Evolutionary conservation across 2,888 invertebrate species (phyloP), one percentile per base, ranked within the genome.

Genomic region (Cerceris rybyensis): DNA sequence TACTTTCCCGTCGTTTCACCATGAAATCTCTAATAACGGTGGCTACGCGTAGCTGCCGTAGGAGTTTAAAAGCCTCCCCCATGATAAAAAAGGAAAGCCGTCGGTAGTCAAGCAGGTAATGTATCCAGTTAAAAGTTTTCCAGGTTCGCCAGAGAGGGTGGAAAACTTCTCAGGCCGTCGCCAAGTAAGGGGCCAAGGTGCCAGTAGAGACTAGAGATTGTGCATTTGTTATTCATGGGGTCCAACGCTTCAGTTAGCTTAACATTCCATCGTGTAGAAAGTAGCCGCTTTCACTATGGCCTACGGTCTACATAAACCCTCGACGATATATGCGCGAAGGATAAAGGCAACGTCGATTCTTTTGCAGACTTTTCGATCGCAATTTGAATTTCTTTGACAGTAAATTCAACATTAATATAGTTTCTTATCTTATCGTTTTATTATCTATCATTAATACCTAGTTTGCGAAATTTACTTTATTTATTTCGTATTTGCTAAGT

Each of bases 61-160:
- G 80, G 86, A 88, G 88, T 86, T 87, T 87, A 87, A 88, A 87
- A 88, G 87, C 87, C 81, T 76, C 52, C 74, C 68, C 63, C 64
- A 68, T 78, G 81, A 86, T 83, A 88, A 88, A 87, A 86, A 85
- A 78, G 78, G 71, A 86, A 85, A 87, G 84, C 83, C 84, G 87
- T 74, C 70, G 86, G 87, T 88, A 91, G 89, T 89, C 87, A 88
- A 86, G 85, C 88, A 89, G 88, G 89, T 91, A 91, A 91, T 89
- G 88, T 91, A 91, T 90, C 90, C 89, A 90, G 90, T 91, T 91
- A 91, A 91, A 91, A 91, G 89, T 91, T 91, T 90, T 86, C 84
- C 86, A 85, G 86, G 86, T 86, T 83, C 82, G 79, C 73, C 78
- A 71, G 79, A 82, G 81, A 80, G 86, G 82, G 86, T 76, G 81